Base-by-base conservation (phyloP, 2,888 invertebrate genomes). In the Callimorpha dominula region DNA sequence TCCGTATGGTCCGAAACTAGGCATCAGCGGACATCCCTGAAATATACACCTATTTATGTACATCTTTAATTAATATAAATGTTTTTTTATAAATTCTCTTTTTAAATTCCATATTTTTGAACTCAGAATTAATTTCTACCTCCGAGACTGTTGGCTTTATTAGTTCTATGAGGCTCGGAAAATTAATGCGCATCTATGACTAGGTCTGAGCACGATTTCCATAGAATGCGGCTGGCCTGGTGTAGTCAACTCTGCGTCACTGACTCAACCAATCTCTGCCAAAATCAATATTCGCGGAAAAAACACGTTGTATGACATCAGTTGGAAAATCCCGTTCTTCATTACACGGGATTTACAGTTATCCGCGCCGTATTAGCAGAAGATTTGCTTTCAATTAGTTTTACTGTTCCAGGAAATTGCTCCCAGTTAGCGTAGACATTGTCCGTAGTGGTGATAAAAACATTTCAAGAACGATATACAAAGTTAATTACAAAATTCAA, bases 291-390 rank as follows among this genome's bases (percentile, higher is more conserved):
- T 60, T 60, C 60, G 14, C 6, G 14, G 60, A 60, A 60, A 31
- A 60, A 20, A 20, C 57, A 31, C 14, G 11, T 9, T 60, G 60
- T 20, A 60, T 60, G 60, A 60, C 60, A 60, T 60, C 60, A 60
- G 60, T 60, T 31, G 60, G 60, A 60, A 60, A 60, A 60, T 31
- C 60, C 60, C 60, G 14, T 60, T 60, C 60, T 57, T 57, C 20
- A 31, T 57, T 31, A 31, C 57, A 57, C 57, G 20, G 57, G 5
- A 57, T 57, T 57, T 57, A 57, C 20, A 31, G 57, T 57, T 57
- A 57, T 5, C 31, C 4, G 20, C 0, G 57, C 57, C 31, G 57
- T 57, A 50, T 50, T 12, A 12, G 57, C 14, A 14, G 14, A 60
- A 60, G 14, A 60, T 31, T 31, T 31, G 14, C 12, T 31, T 60